phyloP scores from a whole-genome alignment of 2,888 invertebrate genomes.

The Panorpa germanica region DNA sequence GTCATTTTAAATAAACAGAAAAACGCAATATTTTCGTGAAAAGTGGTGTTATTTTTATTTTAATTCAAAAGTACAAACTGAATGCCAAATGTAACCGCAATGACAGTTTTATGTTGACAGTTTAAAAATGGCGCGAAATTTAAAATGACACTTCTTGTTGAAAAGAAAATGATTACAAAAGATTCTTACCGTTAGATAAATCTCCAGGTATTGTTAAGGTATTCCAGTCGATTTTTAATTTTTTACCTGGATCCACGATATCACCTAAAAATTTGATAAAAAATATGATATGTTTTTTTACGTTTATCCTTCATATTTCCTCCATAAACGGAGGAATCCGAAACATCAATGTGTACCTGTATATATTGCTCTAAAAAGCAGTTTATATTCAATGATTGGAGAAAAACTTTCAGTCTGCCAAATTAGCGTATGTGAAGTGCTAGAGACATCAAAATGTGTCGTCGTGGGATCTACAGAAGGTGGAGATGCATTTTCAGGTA shows the following conservation, averaged over 20 bases:
- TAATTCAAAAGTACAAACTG: too few relatives aligned
- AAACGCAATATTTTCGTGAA: too few relatives aligned
- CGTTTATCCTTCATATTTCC: too few relatives aligned
- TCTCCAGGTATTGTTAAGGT: constrained; percentile 22
- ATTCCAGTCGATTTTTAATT: constrained; percentile 17
- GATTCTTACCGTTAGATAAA: constrained; percentile 19
- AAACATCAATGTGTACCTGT: not conserved
- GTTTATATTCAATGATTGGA: constrained; percentile 50
- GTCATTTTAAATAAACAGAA: too few relatives aligned
- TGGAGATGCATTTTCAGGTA: constrained; percentile 13
- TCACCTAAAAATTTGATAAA: too few relatives aligned
- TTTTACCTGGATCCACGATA: constrained; percentile 14
- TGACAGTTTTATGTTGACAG: too few relatives aligned
- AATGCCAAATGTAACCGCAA: too few relatives aligned
- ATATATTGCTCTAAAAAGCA: constrained; percentile 20
- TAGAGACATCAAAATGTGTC: constrained; percentile 10
- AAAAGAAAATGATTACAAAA: too few relatives aligned
- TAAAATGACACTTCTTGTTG: too few relatives aligned
- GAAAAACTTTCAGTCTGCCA: constrained; percentile 77
- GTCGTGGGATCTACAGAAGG: not conserved
- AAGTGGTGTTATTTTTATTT: too few relatives aligned
- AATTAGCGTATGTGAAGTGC: constrained; percentile 46
- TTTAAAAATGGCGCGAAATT: too few relatives aligned
- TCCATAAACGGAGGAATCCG: not conserved
- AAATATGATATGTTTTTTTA: too few relatives aligned